Evolutionary conservation across 92 coral and sea anemone genomes (phyloP).

Genomic region (Virgularia gustaviana): DNA sequence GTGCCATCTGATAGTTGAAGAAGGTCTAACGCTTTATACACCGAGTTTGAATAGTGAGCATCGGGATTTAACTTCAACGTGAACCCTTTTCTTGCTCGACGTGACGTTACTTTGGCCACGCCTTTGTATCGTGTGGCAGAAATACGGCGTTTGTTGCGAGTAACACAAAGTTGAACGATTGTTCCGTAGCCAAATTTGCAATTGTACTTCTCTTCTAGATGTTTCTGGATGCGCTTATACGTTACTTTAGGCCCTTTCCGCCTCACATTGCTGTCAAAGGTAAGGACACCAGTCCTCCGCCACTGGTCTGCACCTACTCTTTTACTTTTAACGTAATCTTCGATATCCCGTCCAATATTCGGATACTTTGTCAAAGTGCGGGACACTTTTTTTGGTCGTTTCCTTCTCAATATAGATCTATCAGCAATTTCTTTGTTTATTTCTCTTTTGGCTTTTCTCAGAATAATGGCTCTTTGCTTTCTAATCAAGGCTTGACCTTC

Average conservation of each 20-base stretch:
- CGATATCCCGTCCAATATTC: slow-evolving; percentile 60
- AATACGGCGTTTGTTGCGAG: slow-evolving; percentile 10
- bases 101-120: slow-evolving; percentile 13
- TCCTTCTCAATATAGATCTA: slow-evolving; percentile 49
- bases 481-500: slow-evolving; percentile 50
- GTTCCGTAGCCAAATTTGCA: slow-evolving; percentile 16
- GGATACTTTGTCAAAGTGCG: slow-evolving; percentile 46
- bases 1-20: slow-evolving; percentile 3
- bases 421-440: slow-evolving; percentile 36
- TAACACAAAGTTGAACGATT: slow-evolving; percentile 6
- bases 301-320: slow-evolving; percentile 65
- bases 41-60: slow-evolving; percentile 5
- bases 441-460: slow-evolving; percentile 20
- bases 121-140: slow-evolving; percentile 16
- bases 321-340: slow-evolving; percentile 53
- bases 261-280: neutral
- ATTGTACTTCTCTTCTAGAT: slow-evolving; percentile 22
- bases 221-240: slow-evolving; percentile 13
- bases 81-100: slow-evolving; percentile 21
- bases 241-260: slow-evolving; percentile 25
- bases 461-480: slow-evolving; percentile 52
- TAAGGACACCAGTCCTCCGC: slow-evolving; percentile 64
- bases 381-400: slow-evolving; percentile 49
- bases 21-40: slow-evolving; percentile 17
- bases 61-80: slow-evolving; percentile 12